These are phyloP conservation scores for Paradoxurus hermaphroditus DNA, from an alignment of 2,113 vertebrate species.

Conservation along the genomic window DNA sequence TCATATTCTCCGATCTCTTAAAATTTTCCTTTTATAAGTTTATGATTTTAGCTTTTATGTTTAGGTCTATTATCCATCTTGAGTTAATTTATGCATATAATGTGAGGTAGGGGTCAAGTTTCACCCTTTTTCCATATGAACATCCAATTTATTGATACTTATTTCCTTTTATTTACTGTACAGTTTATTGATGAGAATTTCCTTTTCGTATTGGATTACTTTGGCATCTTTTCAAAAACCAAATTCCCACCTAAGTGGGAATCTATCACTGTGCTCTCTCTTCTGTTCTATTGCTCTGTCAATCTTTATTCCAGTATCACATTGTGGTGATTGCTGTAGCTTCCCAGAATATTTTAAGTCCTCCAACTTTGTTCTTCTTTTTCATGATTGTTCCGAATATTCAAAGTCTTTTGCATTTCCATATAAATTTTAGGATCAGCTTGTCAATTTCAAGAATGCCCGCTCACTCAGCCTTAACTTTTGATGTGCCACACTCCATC, in stretches of 20 bases:
- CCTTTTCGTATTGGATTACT: background rate
- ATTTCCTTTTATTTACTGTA: background rate
- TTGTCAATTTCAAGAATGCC: background rate
- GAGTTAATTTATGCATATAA: background rate
- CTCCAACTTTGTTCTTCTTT: background rate
- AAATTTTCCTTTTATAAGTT: background rate
- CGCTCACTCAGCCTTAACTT: background rate
- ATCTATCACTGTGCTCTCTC: background rate
- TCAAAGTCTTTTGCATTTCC: background rate
- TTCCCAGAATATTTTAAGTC: background rate
- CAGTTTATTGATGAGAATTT: background rate
- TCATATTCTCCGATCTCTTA: background rate
- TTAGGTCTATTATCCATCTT: background rate
- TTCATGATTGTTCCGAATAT: background rate
- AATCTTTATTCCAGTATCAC: background rate
- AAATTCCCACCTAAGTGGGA: background rate
- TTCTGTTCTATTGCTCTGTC: background rate
- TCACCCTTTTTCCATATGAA: background rate
- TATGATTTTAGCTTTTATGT: background rate
- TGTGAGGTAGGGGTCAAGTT: background rate
- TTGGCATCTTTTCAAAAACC: background rate
- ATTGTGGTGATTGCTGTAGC: background rate
- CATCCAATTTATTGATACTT: background rate
- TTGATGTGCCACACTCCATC: background rate
- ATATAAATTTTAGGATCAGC: background rate